Percentiles rank a stretch among this genome's conserved stretches.
These are phyloP conservation scores for Serranus cabrilla DNA, from an alignment of 2,797 vertebrate genomes.

Conservation along the genomic window DNA sequence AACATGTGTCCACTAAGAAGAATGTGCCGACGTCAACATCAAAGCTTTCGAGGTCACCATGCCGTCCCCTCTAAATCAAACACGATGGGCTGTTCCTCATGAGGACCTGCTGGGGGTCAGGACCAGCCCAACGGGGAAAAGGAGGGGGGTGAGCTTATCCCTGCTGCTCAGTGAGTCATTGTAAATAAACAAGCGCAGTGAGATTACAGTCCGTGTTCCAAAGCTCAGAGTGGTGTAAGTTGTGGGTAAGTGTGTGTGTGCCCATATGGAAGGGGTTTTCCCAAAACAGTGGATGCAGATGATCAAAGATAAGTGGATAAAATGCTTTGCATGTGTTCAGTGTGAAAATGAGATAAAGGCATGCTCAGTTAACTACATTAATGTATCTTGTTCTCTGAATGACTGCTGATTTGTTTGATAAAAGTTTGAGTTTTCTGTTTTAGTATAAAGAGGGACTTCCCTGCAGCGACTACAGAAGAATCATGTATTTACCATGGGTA, in stretches of 20 bases:
- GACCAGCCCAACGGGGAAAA: conserved; percentile 25
- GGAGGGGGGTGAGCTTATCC: conserved; percentile 64
- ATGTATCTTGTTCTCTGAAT: not conserved
- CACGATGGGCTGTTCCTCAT: conserved; percentile 35
- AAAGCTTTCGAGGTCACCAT: conserved; percentile 53
- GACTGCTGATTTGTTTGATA: not conserved
- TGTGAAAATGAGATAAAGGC: not conserved
- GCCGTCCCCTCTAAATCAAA: conserved; percentile 50
- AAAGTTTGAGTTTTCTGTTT: not conserved
- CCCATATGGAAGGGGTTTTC: conserved; percentile 13
- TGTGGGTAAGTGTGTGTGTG: conserved; percentile 1
- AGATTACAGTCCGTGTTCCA: conserved; percentile 40
- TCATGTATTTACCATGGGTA: not conserved
- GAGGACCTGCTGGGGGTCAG: conserved; percentile 44
- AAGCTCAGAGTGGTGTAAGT: conserved; percentile 39
- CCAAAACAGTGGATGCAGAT: conserved; percentile 16
- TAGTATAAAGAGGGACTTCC: not conserved
- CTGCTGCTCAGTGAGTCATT: conserved; percentile 48
- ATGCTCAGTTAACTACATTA: not conserved
- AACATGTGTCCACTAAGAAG: conserved; percentile 7
- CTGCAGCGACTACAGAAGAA: not conserved
- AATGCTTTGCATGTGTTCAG: conserved; percentile 4
- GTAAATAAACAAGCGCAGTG: conserved; percentile 62
- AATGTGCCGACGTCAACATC: conserved; percentile 63
- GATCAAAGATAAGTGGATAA: conserved; percentile 7